phyloP scores from a whole-genome alignment of 2,888 invertebrate species.

The Drosophila demipolita region DNA sequence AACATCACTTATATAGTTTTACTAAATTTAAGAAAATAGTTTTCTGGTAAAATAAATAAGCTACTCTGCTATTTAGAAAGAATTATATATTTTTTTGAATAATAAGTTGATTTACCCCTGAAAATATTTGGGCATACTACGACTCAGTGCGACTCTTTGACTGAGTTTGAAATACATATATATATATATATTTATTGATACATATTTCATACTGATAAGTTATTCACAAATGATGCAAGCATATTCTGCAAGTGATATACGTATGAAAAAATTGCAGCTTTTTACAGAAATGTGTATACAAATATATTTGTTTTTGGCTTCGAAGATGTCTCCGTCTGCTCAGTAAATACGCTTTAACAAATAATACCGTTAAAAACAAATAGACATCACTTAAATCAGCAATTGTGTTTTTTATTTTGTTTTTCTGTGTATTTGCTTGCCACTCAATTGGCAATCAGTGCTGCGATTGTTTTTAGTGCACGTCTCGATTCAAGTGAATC shows the following conservation, averaged over 20 bases:
- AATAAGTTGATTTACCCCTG: neutral
- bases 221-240: neutral
- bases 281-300: neutral
- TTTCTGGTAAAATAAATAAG: too few relatives aligned
- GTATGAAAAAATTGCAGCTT: neutral
- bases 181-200: neutral
- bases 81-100: neutral
- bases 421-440: neutral
- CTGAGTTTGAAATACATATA: neutral
- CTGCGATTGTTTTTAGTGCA: constrained; percentile 59
- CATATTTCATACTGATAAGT: neutral
- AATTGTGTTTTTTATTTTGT: neutral
- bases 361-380: constrained; percentile 4
- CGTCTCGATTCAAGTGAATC: constrained; percentile 47
- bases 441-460: constrained; percentile 70
- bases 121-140: neutral
- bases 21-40: too few relatives aligned
- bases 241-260: neutral
- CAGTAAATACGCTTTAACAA: neutral
- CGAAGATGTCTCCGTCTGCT: neutral
- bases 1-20: too few relatives aligned
- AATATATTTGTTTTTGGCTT: neutral
- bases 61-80: neutral
- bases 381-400: constrained; percentile 19
- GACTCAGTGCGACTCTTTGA: neutral